phyloP scores from a whole-genome alignment of 2,888 invertebrate genomes.

The Julus scandinavius region DNA sequence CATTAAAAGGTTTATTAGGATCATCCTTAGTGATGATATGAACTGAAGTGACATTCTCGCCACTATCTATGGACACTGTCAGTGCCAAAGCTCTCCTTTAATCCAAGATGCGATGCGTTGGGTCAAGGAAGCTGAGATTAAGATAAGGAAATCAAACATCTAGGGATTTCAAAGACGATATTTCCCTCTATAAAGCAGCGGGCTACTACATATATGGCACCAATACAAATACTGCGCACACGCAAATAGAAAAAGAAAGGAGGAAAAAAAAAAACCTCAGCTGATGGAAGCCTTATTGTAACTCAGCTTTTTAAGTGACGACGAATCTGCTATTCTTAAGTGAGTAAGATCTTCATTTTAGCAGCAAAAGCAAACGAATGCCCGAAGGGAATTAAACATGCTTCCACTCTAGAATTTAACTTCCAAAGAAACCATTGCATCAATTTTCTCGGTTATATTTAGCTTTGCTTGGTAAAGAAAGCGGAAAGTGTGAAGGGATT shows the following conservation, averaged over 20 bases:
- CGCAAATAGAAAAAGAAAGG: conserved; percentile 23
- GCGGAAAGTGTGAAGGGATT: conserved; percentile 44
- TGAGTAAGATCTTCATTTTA: conserved; percentile 43
- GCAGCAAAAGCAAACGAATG: conserved; percentile 43
- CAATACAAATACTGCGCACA: background rate
- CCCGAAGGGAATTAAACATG: conserved; percentile 51
- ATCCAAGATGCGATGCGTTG: background rate
- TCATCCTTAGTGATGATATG: background rate
- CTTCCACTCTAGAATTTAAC: conserved; percentile 50
- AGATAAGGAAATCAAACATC: conserved; percentile 36
- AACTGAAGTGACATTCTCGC: background rate
- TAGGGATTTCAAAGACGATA: conserved; percentile 45
- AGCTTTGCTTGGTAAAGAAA: conserved; percentile 36
- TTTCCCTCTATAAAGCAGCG: conserved; percentile 25
- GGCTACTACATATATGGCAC: conserved; percentile 12
- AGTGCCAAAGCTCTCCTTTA: conserved; percentile 7
- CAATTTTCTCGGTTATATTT: conserved; percentile 39
- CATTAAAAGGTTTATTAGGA: conserved; percentile 7
- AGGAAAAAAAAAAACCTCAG: background rate
- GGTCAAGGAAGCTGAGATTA: conserved; percentile 28
- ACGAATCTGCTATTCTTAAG: conserved; percentile 40
- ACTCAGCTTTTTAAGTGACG: conserved; percentile 42
- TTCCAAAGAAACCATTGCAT: conserved; percentile 47
- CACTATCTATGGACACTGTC: conserved; percentile 17
- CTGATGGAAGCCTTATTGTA: conserved; percentile 25